phyloP scores from a whole-genome alignment of 2,888 invertebrate species.

The Myathropa florea region DNA sequence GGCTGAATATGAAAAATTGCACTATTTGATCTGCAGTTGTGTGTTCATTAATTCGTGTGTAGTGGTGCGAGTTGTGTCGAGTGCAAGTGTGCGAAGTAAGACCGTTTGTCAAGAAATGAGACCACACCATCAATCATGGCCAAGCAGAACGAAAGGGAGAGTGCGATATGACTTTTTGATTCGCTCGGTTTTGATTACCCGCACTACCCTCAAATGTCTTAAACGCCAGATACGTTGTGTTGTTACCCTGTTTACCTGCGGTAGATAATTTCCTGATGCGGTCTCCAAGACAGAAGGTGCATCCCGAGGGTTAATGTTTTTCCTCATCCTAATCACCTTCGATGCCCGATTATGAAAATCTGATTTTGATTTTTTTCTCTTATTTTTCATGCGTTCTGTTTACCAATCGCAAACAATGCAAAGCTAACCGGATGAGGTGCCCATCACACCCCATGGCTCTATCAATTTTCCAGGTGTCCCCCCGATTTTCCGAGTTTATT shows the following conservation, averaged over 20 bases:
- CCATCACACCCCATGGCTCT: constrained; percentile 10
- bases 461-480: constrained; percentile 67
- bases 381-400: constrained; percentile 11
- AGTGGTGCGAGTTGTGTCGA: constrained; percentile 45
- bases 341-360: not conserved
- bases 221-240: constrained; percentile 27
- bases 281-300: constrained; percentile 22
- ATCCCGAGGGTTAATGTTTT: constrained; percentile 35
- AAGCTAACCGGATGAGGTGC: constrained; percentile 23
- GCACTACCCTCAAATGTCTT: constrained; percentile 56
- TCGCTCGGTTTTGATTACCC: constrained; percentile 71
- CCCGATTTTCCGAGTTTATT: constrained; percentile 52
- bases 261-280: constrained; percentile 60
- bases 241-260: constrained; percentile 56
- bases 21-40: constrained; percentile 67
- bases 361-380: constrained; percentile 14
- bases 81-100: constrained; percentile 71
- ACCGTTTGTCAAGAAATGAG: constrained; percentile 71
- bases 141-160: constrained; percentile 73
- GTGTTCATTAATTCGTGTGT: constrained; percentile 32
- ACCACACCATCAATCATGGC: constrained; percentile 73
- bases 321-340: constrained; percentile 37
- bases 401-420: constrained; percentile 21
- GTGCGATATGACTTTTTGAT: constrained; percentile 74
- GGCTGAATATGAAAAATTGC: constrained; percentile 71